Evolutionary conservation across 2,113 vertebrate species (phyloP), one percentile per base, ranked within the genome.

Genomic region (Penelope pileata): DNA sequence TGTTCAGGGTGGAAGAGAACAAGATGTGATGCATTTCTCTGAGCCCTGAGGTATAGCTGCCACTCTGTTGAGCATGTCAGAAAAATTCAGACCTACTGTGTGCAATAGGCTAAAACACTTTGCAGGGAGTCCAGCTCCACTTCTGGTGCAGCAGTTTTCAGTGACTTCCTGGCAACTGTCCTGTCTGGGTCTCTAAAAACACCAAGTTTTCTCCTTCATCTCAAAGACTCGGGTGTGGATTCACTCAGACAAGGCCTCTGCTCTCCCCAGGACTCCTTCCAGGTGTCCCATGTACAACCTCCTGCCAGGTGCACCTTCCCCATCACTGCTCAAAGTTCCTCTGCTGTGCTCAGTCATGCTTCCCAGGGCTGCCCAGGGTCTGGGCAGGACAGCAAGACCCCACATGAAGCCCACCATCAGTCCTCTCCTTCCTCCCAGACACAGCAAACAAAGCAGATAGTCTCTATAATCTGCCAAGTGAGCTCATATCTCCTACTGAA

Each of bases 311-410:
- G 56, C 32, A 34, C 32, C 19, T 58, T 58, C 56, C 56, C 3
- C 1, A 40, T 7, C 0, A 0, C 11, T 64, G 29, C 21, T 72
- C 13, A n/a, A 0, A 0, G 8, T 40, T 88, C 53, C n/a, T 45
- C 45, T 74, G 29, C 17, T 56, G 12, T 17, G 22, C 27, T 1
- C 36, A 34, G 22, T 7, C 2, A 0, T 29, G 21, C 6, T 10
- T 83, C 6, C 40, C 23, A 43, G 67, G 48, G 30, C 22, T 5
- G 8, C 6, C 40, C 27, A 58, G 38, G 32, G 70, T 18, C 16
- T 50, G 50, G 22, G 6, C 19, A 79, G 58, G 16, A 45, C 26
- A 10, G 27, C n/a, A 76, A 11, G 23, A 69, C 10, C 17, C 7
- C 2, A 12, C 4, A 32, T 1, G 1, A 75, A n/a, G 38, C 15